Conservation (phyloP, 2,113 vertebrate species). For the Scopus umbretta region DNA sequence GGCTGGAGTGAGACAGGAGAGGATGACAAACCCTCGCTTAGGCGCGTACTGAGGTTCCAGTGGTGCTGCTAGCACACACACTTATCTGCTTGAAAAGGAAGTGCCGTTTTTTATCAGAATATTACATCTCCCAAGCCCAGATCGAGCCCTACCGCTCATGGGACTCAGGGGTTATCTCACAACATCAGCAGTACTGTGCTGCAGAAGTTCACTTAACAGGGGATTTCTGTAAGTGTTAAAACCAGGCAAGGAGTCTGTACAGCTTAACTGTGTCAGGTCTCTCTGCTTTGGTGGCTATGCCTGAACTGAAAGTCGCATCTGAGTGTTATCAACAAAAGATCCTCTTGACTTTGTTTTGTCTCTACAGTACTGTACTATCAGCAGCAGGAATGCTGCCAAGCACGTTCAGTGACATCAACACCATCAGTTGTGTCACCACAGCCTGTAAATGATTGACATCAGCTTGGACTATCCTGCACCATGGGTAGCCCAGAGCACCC, state of each 20-base stretch:
- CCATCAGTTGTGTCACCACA: not conserved
- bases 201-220: constrained; percentile 61
- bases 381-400: constrained; percentile 10
- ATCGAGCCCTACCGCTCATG: constrained; percentile 66
- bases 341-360: not conserved
- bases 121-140: constrained; percentile 79
- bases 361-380: not conserved
- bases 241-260: not conserved
- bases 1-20: constrained; percentile 63
- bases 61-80: constrained; percentile 45
- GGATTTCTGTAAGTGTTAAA: constrained; percentile 63
- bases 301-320: not conserved
- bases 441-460: not conserved
- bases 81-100: constrained; percentile 79
- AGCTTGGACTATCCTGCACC: not conserved
- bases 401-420: constrained; percentile 11
- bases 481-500: not conserved
- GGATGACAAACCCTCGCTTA: constrained; percentile 46
- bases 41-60: constrained; percentile 65
- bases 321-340: constrained; percentile 12
- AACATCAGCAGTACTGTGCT: constrained; percentile 66
- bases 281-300: not conserved
- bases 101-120: constrained; percentile 80
- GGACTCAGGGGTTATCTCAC: constrained; percentile 73
- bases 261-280: not conserved